Evolutionary conservation across 2,797 vertebrate species (phyloP), one percentile per base, ranked within the genome.

Genomic region (Lepus townsendii): DNA sequence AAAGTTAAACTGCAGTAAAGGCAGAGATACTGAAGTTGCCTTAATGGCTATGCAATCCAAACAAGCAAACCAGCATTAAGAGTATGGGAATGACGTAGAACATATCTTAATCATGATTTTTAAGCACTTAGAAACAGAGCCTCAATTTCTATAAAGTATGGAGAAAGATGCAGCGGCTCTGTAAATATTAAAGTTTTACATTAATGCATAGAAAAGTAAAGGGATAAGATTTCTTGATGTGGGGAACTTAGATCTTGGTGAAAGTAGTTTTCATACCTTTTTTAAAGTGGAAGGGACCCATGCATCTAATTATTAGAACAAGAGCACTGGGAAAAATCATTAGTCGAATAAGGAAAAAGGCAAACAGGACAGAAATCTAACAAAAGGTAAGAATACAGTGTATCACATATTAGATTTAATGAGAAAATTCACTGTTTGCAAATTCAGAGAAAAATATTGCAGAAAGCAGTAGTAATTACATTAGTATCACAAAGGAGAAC

Each of bases 1-100:
- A 98, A 98, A 97, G 62, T 76, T 97, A 97, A 97, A 91, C 93
- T 95, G 96, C 93, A 98, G 96, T 88, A 97, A 98, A 97, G 96
- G 97, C 94, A 96, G 92, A 92, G 93, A 90, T 88, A 95, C 83
- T 93, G n/a, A 92, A 97, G 50, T 1, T 94, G 83, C 83, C 90
- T 97, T 96, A 84, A 84, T 95, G 77, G 93, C 78, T 87, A 52
- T 22, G 78, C 14, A 94, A 86, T 71, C 95, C 27, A 87, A 92
- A 96, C 32, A 91, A 95, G 95, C 73, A 96, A 97, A 98, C 92
- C 79, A 97, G 95, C 95, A 97, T 84, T 91, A 9, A 47, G 65
- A 97, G 38, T 88, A 95, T 60, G 85, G 97, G 95, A 97, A 98
- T 96, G 97, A 47, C 7, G 42, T 12, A 38, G 35, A 60, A 72